Conservation (phyloP, 1,140 invertebrate species). For the Trissolcus basalis region DNA sequence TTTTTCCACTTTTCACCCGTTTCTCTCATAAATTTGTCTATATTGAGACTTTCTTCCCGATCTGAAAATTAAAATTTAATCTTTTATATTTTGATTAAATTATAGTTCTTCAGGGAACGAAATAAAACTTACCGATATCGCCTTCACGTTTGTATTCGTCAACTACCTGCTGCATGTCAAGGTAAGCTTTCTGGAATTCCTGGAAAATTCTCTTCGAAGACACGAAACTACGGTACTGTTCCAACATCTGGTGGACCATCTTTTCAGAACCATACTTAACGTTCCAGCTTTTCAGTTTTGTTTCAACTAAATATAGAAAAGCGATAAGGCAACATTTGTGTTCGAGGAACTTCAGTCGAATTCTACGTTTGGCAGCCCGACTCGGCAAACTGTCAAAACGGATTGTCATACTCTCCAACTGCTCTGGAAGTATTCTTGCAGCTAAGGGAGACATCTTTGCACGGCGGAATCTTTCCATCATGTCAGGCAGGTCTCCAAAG, state of each 20-base stretch:
- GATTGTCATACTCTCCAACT: constrained; percentile 86
- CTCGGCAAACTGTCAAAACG: constrained; percentile 84
- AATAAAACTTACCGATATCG: constrained; percentile 80
- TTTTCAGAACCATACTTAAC: constrained; percentile 91
- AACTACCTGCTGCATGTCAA: constrained; percentile 93
- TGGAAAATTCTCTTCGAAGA: constrained; percentile 94
- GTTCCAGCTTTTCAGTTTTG: constrained; percentile 91
- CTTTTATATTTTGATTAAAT: constrained; percentile 5
- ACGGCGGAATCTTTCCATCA: constrained; percentile 85
- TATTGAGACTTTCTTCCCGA: constrained; percentile 83
- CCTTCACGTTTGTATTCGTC: constrained; percentile 93
- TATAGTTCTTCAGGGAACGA: background rate
- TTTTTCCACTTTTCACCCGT: constrained; percentile 92
- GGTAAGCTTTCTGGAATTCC: constrained; percentile 93
- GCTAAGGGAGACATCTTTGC: constrained; percentile 80
- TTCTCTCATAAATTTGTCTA: constrained; percentile 90
- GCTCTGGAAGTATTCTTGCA: constrained; percentile 82
- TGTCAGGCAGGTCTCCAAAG: constrained; percentile 87
- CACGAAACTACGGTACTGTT: constrained; percentile 94
- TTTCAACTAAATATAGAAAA: constrained; percentile 91
- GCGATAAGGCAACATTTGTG: constrained; percentile 95
- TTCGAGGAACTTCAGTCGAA: constrained; percentile 91
- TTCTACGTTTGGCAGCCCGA: constrained; percentile 84
- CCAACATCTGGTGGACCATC: constrained; percentile 87
- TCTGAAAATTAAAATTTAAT: constrained; percentile 71